These are phyloP conservation scores for Cordylochernes scorpioides DNA, from an alignment of 2,888 invertebrate genomes.

Conservation along the genomic window DNA sequence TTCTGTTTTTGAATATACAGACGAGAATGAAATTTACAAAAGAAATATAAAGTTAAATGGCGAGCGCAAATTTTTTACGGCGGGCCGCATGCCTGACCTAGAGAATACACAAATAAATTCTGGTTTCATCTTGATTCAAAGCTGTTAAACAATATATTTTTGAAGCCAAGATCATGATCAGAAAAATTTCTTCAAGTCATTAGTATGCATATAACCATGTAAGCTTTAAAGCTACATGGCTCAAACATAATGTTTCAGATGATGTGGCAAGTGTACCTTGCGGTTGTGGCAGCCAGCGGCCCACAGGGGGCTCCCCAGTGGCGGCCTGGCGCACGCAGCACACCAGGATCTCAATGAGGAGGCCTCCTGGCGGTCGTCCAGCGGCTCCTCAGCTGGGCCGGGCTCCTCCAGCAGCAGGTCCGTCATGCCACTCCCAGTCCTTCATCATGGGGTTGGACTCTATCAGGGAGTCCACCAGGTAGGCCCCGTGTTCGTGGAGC, in stretches of 20 bases:
- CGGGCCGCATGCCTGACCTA: no score
- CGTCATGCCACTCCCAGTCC: conserved; percentile 99
- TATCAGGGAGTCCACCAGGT: conserved; percentile 88
- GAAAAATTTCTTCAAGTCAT: background rate
- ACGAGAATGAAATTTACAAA: no score
- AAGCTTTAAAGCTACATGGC: background rate
- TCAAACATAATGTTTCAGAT: background rate
- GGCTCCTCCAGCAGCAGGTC: conserved; percentile 83
- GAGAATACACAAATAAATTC: no score
- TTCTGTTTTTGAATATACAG: no score
- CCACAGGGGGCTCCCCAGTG: conserved; percentile 82
- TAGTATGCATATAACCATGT: conserved; percentile 1
- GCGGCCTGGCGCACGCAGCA: conserved; percentile 90
- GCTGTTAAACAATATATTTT: no score
- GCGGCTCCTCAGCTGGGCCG: conserved; percentile 61
- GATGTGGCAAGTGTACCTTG: conserved; percentile 30
- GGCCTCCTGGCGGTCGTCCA: conserved; percentile 84
- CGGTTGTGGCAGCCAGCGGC: conserved; percentile 63
- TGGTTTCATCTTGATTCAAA: no score
- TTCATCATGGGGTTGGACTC: conserved; percentile 97
- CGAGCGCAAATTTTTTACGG: no score
- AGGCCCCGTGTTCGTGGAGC: conserved; percentile 86
- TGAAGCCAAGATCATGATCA: no score
- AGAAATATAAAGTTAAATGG: no score
- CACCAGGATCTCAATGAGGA: conserved; percentile 83